Evolutionary conservation across 2,888 invertebrate genomes (phyloP).

Genomic region (Eilema sororculum): DNA sequence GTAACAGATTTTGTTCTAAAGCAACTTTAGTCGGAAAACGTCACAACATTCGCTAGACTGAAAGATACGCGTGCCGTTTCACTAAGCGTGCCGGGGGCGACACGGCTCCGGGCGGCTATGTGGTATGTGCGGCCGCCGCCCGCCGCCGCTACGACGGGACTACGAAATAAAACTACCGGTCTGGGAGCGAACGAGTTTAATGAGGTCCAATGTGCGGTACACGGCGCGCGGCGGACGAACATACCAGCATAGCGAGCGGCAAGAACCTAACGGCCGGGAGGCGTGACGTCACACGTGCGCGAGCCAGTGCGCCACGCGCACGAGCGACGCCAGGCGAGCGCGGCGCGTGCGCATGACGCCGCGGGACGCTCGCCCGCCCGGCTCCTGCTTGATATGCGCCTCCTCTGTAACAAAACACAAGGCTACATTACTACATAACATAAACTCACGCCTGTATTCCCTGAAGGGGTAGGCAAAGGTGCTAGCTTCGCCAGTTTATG

Average conservation of each 20-base stretch:
- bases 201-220: constrained; percentile 79
- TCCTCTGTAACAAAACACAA: constrained; percentile 56
- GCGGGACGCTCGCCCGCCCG: constrained; percentile 27
- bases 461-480: no score
- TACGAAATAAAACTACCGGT: constrained; percentile 78
- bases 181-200: constrained; percentile 82
- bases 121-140: constrained; percentile 76
- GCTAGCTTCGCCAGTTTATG: no score
- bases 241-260: constrained; percentile 78
- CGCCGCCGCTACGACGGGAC: constrained; percentile 5
- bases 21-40: constrained; percentile 55
- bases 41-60: constrained; percentile 45
- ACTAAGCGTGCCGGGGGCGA: constrained; percentile 13
- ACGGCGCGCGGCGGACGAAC: constrained; percentile 79
- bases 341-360: constrained; percentile 8
- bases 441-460: no score
- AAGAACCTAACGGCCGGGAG: constrained; percentile 46
- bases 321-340: constrained; percentile 24
- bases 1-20: constrained; percentile 67
- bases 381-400: constrained; percentile 67
- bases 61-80: constrained; percentile 41
- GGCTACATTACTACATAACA: neutral
- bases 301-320: constrained; percentile 40
- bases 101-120: constrained; percentile 51
- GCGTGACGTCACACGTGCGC: constrained; percentile 36